phyloP scores from a whole-genome alignment of 2,888 invertebrate genomes.

The Luperina testacea region DNA sequence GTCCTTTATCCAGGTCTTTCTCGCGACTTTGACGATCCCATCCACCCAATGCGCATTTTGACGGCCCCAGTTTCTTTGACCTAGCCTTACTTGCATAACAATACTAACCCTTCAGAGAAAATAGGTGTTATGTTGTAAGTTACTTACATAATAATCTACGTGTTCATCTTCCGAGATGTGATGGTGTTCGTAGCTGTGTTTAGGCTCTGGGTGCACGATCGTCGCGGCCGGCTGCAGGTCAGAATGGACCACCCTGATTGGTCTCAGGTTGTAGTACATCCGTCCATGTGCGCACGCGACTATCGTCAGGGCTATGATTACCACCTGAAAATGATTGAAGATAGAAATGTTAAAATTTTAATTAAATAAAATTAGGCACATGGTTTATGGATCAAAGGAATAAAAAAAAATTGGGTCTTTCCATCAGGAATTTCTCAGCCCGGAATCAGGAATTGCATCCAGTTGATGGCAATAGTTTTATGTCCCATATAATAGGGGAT shows the following conservation, averaged over 20 bases:
- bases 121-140: neutral
- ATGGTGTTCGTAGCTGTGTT: constrained; percentile 78
- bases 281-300: constrained; percentile 78
- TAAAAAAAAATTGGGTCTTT: neutral
- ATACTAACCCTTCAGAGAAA: neutral
- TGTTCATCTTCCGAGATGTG: constrained; percentile 88
- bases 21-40: neutral
- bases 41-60: neutral
- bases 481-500: neutral
- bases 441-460: neutral
- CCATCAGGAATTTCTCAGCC: neutral
- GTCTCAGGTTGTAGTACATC: constrained; percentile 64
- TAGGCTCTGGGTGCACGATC: constrained; percentile 74
- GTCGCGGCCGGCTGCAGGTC: constrained; percentile 76
- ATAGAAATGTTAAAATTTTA: neutral
- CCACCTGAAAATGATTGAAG: constrained; percentile 70
- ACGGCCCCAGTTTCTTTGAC: neutral
- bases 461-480: neutral
- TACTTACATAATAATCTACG: constrained; percentile 92
- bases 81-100: neutral
- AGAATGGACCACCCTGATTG: constrained; percentile 62
- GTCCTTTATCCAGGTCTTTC: neutral
- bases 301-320: constrained; percentile 74
- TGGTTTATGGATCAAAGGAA: neutral
- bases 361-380: neutral